A percentile compares a stretch with the other conserved stretches of the same genome.
These are phyloP conservation scores for Machimus rusticus DNA, from an alignment of 2,888 invertebrate species.

Conservation along the genomic window DNA sequence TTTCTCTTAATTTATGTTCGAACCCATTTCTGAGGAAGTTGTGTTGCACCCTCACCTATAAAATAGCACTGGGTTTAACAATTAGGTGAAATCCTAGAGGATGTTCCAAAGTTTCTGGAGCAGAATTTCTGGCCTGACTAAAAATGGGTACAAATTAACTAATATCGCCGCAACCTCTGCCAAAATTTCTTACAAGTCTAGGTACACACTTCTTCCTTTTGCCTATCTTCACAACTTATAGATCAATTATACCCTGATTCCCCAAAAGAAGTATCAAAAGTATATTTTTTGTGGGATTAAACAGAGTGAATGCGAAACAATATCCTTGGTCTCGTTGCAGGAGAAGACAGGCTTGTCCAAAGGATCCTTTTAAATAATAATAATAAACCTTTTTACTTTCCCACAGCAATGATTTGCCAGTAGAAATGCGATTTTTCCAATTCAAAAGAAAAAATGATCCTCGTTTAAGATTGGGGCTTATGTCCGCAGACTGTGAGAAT, in stretches of 20 bases:
- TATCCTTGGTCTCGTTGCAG: no score
- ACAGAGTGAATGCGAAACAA: no score
- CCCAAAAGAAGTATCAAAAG: no score
- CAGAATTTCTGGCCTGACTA: not conserved
- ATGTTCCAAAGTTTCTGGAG: not conserved
- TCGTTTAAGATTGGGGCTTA: slow-evolving; percentile 73
- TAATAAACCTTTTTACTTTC: not conserved
- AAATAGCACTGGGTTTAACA: not conserved
- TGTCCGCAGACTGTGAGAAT: slow-evolving; percentile 71
- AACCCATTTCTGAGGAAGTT: not conserved
- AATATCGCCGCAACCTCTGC: not conserved
- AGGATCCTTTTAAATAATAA: not conserved
- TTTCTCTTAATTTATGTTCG: not conserved
- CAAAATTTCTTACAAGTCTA: not conserved
- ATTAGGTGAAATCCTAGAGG: not conserved
- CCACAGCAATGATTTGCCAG: not conserved
- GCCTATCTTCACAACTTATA: no score
- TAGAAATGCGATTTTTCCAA: slow-evolving; percentile 74
- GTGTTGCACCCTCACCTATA: not conserved
- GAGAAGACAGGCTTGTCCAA: not conserved
- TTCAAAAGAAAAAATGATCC: slow-evolving; percentile 68
- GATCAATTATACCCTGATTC: no score
- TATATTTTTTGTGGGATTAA: no score
- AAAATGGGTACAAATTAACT: not conserved
- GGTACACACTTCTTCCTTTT: not conserved